Evolutionary conservation across 1,140 invertebrate species (phyloP).

Genomic region (Sinella curviseta): DNA sequence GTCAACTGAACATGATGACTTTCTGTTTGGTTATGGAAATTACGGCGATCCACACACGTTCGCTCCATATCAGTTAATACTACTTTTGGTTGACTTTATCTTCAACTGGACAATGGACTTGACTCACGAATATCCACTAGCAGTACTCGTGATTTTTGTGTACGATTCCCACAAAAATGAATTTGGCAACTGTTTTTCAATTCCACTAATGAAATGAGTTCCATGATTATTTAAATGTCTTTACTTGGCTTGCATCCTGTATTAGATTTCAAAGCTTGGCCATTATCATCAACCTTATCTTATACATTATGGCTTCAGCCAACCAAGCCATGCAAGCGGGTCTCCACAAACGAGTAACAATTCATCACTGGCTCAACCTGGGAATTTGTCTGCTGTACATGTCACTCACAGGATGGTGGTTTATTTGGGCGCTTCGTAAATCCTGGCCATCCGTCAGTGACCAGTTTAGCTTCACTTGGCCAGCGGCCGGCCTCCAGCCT

Average conservation of each 20-base stretch:
- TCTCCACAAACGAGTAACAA: not conserved
- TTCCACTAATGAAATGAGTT: not conserved
- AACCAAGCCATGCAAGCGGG: conserved; percentile 40
- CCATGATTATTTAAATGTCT: too few species aligned
- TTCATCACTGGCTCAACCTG: conserved; percentile 19
- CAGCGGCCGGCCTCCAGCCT: too few species aligned
- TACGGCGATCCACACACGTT: conserved; percentile 27
- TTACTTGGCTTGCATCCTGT: not conserved
- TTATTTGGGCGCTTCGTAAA: conserved; percentile 42
- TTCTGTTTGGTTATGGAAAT: not conserved
- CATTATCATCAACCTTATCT: conserved; percentile 32
- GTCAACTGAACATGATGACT: not conserved
- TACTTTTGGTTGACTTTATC: conserved; percentile 29
- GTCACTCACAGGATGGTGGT: conserved; percentile 35
- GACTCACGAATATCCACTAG: conserved; percentile 30
- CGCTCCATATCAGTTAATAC: conserved; percentile 30
- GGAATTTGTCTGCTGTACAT: conserved; percentile 26
- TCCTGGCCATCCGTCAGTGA: conserved; percentile 43
- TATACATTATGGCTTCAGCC: conserved; percentile 40
- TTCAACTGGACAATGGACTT: conserved; percentile 36
- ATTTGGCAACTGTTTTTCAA: too few species aligned
- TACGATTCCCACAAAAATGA: conserved; percentile 20
- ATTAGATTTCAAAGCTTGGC: conserved; percentile 33
- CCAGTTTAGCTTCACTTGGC: conserved; percentile 42
- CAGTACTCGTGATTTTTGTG: conserved; percentile 37